Conservation (phyloP, 2,113 vertebrate species). For the Limanda limanda region DNA sequence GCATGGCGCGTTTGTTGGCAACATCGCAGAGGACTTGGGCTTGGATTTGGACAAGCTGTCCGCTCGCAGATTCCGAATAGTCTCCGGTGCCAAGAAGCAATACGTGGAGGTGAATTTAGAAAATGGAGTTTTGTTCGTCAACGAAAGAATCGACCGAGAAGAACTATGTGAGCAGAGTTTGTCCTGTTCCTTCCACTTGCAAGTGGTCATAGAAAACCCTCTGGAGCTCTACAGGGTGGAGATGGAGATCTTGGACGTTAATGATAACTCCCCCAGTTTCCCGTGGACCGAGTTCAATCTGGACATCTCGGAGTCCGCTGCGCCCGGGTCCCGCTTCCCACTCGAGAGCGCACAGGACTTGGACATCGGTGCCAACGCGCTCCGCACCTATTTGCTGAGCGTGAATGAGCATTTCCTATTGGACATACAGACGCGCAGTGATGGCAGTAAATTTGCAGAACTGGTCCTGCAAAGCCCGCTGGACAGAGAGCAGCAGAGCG, state of each 20-base stretch:
- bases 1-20: conserved; percentile 80
- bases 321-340: conserved; percentile 77
- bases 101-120: conserved; percentile 80
- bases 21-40: conserved; percentile 79
- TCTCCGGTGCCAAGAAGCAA: conserved; percentile 76
- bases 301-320: conserved; percentile 79
- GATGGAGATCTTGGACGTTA: conserved; percentile 77
- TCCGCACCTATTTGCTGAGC: conserved; percentile 77
- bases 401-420: conserved; percentile 78
- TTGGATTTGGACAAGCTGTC: conserved; percentile 76
- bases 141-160: conserved; percentile 77
- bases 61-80: conserved; percentile 77
- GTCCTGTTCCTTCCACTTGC: conserved; percentile 78
- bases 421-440: conserved; percentile 79
- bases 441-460: conserved; percentile 80
- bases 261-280: conserved; percentile 77
- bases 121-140: conserved; percentile 79
- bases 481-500: conserved; percentile 76
- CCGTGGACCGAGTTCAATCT: conserved; percentile 79
- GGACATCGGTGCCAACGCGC: conserved; percentile 76
- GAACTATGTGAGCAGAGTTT: conserved; percentile 79
- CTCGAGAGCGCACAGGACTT: conserved; percentile 80
- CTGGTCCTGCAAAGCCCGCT: conserved; percentile 71
- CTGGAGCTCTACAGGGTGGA: conserved; percentile 79
- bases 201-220: conserved; percentile 79